Evolutionary conservation across 53 echinoderm and acorn worm species (phyloP).

Genomic region (Stichopus horrens): DNA sequence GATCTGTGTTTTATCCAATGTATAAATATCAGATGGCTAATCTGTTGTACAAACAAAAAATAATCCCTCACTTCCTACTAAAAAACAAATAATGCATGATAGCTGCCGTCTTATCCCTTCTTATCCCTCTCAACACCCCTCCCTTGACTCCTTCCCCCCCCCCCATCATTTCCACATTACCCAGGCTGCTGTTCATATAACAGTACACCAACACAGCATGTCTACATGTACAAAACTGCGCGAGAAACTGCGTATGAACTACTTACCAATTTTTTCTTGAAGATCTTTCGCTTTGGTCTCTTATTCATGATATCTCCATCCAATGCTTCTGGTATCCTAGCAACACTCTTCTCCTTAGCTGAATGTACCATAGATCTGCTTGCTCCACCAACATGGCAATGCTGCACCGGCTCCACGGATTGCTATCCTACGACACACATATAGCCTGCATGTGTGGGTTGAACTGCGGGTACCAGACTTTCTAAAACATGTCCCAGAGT

Average conservation of each 20-base stretch:
- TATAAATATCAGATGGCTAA: no score
- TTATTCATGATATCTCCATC: slow-evolving; percentile 51
- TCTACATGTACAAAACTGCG: no score
- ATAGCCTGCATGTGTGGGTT: not conserved
- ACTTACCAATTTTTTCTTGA: slow-evolving; percentile 82
- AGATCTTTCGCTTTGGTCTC: slow-evolving; percentile 71
- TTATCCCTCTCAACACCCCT: no score
- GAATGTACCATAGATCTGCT: slow-evolving; percentile 40
- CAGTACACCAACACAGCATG: no score
- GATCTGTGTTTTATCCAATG: no score
- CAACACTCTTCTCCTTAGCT: slow-evolving; percentile 41
- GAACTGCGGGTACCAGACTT: not conserved
- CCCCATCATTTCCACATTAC: no score
- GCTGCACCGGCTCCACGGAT: slow-evolving; percentile 32
- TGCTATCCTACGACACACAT: slow-evolving; percentile 38
- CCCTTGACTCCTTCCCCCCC: no score
- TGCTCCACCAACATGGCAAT: slow-evolving; percentile 41
- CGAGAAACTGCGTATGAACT: not conserved
- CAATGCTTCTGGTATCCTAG: slow-evolving; percentile 26
- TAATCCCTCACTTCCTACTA: no score
- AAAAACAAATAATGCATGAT: no score
- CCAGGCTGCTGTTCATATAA: no score
- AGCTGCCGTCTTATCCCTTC: no score
- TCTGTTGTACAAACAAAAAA: no score
- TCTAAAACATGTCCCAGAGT: not conserved